Conservation (phyloP, 2,113 vertebrate species). For the Tragelaphus buxtoni region DNA sequence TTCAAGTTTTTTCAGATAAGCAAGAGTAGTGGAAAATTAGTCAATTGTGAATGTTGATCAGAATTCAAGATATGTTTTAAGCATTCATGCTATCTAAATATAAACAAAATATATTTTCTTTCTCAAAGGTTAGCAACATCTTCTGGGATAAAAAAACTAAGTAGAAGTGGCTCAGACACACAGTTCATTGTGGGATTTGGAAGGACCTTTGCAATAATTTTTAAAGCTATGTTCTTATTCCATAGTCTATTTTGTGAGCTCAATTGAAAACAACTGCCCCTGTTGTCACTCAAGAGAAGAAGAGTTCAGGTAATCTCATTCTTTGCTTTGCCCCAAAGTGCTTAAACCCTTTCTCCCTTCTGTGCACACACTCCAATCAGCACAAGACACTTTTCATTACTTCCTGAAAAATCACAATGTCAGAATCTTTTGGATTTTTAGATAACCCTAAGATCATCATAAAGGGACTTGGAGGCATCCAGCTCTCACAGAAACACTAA, state of each 20-base stretch:
- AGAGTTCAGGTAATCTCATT: conserved; percentile 51
- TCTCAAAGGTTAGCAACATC: conserved; percentile 2
- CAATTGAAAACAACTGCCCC: conserved; percentile 15
- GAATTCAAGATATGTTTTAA: not conserved
- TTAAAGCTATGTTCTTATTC: conserved; percentile 59
- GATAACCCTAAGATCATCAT: conserved; percentile 61
- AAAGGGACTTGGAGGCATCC: conserved; percentile 53
- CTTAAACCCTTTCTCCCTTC: conserved; percentile 21
- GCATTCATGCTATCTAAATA: not conserved
- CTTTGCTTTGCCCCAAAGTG: conserved; percentile 23
- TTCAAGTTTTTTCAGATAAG: not conserved
- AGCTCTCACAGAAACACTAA: conserved; percentile 50
- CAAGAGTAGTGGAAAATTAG: not conserved
- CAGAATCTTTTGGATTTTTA: conserved; percentile 56
- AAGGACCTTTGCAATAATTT: conserved; percentile 54
- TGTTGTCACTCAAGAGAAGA: conserved; percentile 16
- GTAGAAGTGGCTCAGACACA: not conserved
- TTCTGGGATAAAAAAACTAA: not conserved
- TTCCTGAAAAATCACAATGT: conserved; percentile 30
- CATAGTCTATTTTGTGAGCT: conserved; percentile 49
- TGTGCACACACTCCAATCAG: not conserved
- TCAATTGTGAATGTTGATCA: not conserved
- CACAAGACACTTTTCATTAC: conserved; percentile 51
- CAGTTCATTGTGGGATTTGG: conserved; percentile 35
- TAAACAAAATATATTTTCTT: not conserved